These are phyloP conservation scores for Stigmatopora nigra DNA, from an alignment of 2,113 vertebrate species.

Conservation along the genomic window DNA sequence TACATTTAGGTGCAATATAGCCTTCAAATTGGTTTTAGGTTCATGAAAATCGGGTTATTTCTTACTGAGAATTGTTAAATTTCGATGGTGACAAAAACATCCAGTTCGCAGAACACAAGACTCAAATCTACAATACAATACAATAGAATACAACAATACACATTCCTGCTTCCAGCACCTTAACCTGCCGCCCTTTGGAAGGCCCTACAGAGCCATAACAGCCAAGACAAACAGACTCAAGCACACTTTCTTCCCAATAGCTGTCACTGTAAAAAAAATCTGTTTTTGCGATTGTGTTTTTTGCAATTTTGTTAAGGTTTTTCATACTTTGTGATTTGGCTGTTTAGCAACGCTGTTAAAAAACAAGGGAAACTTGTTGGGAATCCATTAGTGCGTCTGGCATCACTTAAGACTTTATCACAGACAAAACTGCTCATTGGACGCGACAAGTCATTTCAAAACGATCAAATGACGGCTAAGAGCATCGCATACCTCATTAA, in stretches of 20 bases:
- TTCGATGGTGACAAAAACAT: background rate
- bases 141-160: no score
- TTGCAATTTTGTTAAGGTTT: no score
- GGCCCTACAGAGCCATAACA: no score
- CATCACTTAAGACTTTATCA: background rate
- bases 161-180: no score
- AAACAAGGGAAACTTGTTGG: background rate
- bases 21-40: background rate
- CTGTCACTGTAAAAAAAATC: no score
- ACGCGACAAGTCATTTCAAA: background rate
- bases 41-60: background rate
- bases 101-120: no score
- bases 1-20: background rate
- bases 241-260: no score
- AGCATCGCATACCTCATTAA: constrained; percentile 3
- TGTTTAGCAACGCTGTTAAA: background rate
- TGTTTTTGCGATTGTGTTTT: no score
- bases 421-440: constrained; percentile 11
- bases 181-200: no score
- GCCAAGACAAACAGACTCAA: no score
- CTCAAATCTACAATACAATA: no score
- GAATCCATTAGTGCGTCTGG: background rate
- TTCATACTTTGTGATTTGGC: no score
- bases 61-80: background rate
- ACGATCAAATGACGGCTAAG: background rate